Evolutionary conservation across 2,797 vertebrate genomes (phyloP).

Genomic region (Poecile montanus): DNA sequence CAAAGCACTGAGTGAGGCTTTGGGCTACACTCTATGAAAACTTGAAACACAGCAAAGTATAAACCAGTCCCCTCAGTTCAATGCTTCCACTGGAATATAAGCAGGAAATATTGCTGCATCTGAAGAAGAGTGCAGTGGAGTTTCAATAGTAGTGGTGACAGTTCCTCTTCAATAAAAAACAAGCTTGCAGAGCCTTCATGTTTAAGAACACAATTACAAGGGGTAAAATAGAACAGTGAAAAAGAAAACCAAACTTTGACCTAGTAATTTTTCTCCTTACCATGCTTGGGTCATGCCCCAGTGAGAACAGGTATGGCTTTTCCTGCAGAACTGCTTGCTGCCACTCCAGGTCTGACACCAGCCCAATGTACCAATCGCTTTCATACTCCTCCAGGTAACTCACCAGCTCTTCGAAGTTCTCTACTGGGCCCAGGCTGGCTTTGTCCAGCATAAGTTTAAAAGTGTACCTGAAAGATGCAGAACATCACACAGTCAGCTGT

Average conservation of each 20-base stretch:
- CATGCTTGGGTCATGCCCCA: slow-evolving; percentile 94
- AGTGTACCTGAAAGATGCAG: slow-evolving; percentile 84
- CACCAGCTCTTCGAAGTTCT: slow-evolving; percentile 87
- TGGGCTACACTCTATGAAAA: not conserved
- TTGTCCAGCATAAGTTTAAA: slow-evolving; percentile 97
- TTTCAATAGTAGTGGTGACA: not conserved
- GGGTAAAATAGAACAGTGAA: not conserved
- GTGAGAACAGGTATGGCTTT: slow-evolving; percentile 93
- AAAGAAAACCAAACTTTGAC: not conserved
- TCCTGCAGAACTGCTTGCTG: slow-evolving; percentile 91
- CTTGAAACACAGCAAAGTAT: not conserved
- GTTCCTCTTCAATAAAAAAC: not conserved
- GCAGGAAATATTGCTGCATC: not conserved
- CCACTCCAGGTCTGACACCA: slow-evolving; percentile 92
- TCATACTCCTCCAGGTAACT: slow-evolving; percentile 91
- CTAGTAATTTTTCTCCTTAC: slow-evolving; percentile 74
- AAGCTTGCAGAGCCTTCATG: not conserved
- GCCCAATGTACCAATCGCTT: slow-evolving; percentile 92
- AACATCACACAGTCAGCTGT: not conserved
- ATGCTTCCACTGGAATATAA: not conserved
- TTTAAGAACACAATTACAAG: not conserved
- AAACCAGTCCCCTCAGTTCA: not conserved
- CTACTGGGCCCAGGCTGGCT: slow-evolving; percentile 90
- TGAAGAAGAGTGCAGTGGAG: not conserved
- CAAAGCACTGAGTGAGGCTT: not conserved